phyloP scores from a whole-genome alignment of 2,797 vertebrate species.

The Myripristis murdjan region DNA sequence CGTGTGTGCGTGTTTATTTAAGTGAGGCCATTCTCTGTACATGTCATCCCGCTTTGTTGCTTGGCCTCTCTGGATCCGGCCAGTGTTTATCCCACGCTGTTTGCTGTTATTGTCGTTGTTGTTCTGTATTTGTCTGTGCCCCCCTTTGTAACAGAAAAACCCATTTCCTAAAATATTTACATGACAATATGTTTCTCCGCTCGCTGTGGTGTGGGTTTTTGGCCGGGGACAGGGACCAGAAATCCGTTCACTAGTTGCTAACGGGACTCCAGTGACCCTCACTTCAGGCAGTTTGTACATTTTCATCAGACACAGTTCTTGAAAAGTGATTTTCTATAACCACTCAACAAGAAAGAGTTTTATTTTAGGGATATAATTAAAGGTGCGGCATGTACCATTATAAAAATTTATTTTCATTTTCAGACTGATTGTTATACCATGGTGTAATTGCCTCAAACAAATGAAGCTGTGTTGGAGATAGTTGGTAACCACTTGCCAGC shows the following conservation, averaged over 20 bases:
- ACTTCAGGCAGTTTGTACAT: no score
- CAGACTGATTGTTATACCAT: no score
- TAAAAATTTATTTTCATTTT: no score
- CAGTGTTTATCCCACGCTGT: slow-evolving; percentile 34
- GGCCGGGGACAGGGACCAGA: not conserved
- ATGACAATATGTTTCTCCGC: slow-evolving; percentile 16
- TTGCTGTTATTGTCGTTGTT: slow-evolving; percentile 26
- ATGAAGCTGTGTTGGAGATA: no score
- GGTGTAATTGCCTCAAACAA: no score
- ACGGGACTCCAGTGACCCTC: not conserved
- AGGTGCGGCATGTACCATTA: no score
- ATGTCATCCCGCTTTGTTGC: not conserved
- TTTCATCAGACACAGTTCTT: no score
- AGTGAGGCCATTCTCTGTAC: slow-evolving; percentile 12
- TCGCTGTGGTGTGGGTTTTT: not conserved
- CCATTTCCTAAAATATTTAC: slow-evolving; percentile 41
- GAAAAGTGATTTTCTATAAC: no score
- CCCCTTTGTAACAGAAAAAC: slow-evolving; percentile 20
- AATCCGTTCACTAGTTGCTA: not conserved
- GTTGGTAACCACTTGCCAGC: no score
- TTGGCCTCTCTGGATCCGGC: not conserved
- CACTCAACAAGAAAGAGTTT: no score
- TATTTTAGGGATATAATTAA: no score
- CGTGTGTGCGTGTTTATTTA: slow-evolving; percentile 3
- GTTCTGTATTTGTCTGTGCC: slow-evolving; percentile 17